Percentiles rank a stretch among this genome's conserved stretches.
Evolutionary conservation across 1,140 invertebrate genomes (phyloP).

Genomic region (Eciton burchellii): DNA sequence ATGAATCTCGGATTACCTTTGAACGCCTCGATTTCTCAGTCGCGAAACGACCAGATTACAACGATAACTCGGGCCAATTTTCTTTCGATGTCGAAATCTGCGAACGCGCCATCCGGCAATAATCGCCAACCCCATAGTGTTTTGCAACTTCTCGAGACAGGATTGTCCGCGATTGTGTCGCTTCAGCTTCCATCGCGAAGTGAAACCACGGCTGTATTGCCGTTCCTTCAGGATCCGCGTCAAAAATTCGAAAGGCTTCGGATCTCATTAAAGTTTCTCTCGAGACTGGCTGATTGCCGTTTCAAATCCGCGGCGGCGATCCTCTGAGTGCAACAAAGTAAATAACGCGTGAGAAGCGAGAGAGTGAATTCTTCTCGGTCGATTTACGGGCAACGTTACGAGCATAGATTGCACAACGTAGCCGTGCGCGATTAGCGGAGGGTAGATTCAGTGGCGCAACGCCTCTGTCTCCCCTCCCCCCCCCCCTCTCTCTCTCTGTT

Average conservation of each 20-base stretch:
- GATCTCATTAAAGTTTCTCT: slow-evolving; percentile 22
- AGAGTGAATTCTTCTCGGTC: slow-evolving; percentile 26
- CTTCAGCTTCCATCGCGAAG: background rate
- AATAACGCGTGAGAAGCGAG: slow-evolving; percentile 51
- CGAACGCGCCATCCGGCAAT: background rate
- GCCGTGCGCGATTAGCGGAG: slow-evolving; percentile 16
- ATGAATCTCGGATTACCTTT: background rate
- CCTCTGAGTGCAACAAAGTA: background rate
- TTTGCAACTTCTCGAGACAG: slow-evolving; percentile 1
- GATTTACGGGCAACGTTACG: slow-evolving; percentile 18
- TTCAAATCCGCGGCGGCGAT: background rate
- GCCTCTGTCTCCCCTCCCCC: background rate
- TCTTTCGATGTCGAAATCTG: background rate
- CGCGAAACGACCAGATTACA: background rate
- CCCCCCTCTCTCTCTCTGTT: too few relatives aligned
- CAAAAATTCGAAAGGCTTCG: background rate
- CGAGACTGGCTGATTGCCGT: too few relatives aligned
- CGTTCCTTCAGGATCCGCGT: background rate
- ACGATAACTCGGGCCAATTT: background rate
- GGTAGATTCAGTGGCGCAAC: slow-evolving; percentile 44
- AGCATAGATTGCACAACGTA: slow-evolving; percentile 27
- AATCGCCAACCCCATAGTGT: slow-evolving; percentile 10
- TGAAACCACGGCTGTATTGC: background rate
- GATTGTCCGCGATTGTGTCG: background rate
- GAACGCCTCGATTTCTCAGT: background rate